Evolutionary conservation across 1,140 invertebrate species (phyloP).

Genomic region (Tribolium castaneum): DNA sequence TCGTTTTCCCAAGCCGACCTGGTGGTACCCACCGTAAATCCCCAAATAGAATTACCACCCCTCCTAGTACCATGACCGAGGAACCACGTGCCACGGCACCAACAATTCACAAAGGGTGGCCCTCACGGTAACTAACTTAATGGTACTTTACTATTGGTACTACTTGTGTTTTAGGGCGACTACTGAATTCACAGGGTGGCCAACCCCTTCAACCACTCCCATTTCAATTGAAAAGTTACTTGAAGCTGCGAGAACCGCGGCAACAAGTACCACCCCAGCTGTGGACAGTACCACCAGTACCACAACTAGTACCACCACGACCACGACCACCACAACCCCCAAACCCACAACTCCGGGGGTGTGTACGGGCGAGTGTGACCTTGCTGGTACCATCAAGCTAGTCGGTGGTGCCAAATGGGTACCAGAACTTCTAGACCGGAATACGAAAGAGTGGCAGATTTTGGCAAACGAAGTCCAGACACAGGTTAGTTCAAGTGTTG

Average conservation of each 20-base stretch:
- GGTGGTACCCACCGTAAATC: constrained; percentile 72
- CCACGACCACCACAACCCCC: constrained; percentile 79
- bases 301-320: constrained; percentile 79
- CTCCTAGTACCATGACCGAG: constrained; percentile 62
- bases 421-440: constrained; percentile 85
- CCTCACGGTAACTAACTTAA: constrained; percentile 71
- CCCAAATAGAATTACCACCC: constrained; percentile 71
- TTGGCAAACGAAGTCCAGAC: constrained; percentile 82
- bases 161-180: constrained; percentile 73
- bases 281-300: constrained; percentile 69
- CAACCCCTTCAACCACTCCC: constrained; percentile 84
- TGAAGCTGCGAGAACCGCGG: constrained; percentile 76
- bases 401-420: constrained; percentile 84
- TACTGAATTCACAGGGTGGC: constrained; percentile 91
- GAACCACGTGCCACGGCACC: constrained; percentile 67
- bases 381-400: constrained; percentile 86
- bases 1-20: constrained; percentile 83
- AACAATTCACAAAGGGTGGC: constrained; percentile 84
- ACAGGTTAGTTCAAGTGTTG: constrained; percentile 68
- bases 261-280: constrained; percentile 65
- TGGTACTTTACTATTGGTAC: neutral
- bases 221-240: constrained; percentile 84
- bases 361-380: constrained; percentile 81
- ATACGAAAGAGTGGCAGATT: constrained; percentile 86
- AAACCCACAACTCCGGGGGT: constrained; percentile 83